Base-by-base conservation (phyloP, 92 coral and sea anemone genomes). In the Metridium senile region DNA sequence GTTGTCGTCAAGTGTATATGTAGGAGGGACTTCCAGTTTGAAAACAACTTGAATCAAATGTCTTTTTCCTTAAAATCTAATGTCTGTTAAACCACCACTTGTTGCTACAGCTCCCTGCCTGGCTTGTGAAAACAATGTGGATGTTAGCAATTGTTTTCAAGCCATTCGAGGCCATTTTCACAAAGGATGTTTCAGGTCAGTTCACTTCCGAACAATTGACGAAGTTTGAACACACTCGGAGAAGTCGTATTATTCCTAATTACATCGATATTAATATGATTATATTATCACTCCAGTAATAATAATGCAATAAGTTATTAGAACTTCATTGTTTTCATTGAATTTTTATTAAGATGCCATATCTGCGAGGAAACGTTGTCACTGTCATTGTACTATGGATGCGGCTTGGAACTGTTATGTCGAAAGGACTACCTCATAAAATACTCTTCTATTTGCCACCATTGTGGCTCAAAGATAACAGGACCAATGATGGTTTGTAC, bases 401-500 rank as follows among this genome's bases (percentile, higher is more conserved):
- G 97, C 33, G 93, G 87, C 28, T 84, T 84, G 23, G 82, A 85
- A 31, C 74, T 94, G 11, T 89, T 75, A 59, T 94, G 98, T 82
- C 89, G 75, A 76, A 89, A 87, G 43, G 98, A 94, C 84, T 94
- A 94, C 80, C 70, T 80, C 16, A 47, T 74, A 10, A 86, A 80
- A 66, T 92, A 86, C 63, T 83, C 76, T 28, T 76, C 87, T 22
- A 79, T 80, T 29, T 94, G 98, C 71, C 98, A 94, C 68, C 81
- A 82, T 29, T 94, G 98, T 71, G 84, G 70, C 30, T 86, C 81
- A 39, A 86, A 84, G 57, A 92, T 94, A 54, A 92, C 97, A 16
- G 98, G 98, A 33, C 98, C 95, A 8, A 90, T 94, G 2, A 92
- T 94, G 91, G 97, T 93, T 67, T 26, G 92, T 80, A 80, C 26